Conservation (phyloP, 2,797 vertebrate genomes). For the Myotis pilosus region DNA sequence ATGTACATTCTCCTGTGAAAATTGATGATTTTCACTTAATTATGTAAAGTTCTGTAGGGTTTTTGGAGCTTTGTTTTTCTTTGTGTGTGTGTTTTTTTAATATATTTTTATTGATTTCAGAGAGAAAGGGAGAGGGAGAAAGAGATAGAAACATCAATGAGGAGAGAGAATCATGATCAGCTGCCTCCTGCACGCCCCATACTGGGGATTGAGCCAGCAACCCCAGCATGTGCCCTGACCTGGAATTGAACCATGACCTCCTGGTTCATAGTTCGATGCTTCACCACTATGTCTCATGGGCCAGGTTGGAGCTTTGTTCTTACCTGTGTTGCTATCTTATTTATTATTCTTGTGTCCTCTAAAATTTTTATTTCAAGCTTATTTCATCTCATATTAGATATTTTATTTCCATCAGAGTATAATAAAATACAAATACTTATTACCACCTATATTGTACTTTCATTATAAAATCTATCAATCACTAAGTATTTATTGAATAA, state of each 20-base stretch:
- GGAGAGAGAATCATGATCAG: neutral
- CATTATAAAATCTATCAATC: slow-evolving; percentile 10
- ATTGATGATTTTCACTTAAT: slow-evolving; percentile 13
- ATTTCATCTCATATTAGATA: neutral
- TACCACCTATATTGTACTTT: slow-evolving; percentile 14
- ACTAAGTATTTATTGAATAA: slow-evolving; percentile 1
- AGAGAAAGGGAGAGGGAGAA: neutral
- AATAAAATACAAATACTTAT: slow-evolving; percentile 6
- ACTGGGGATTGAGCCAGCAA: neutral
- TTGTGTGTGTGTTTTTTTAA: neutral
- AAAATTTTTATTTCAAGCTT: slow-evolving; percentile 26
- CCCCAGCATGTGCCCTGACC: neutral
- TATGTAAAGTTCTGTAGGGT: neutral
- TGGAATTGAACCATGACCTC: neutral
- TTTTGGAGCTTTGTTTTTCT: slow-evolving; percentile 19
- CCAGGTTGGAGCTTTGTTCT: neutral
- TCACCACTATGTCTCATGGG: neutral
- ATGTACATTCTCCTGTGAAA: neutral
- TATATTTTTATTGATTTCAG: neutral
- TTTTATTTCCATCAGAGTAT: slow-evolving; percentile 31
- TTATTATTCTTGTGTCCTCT: slow-evolving; percentile 28
- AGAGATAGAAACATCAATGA: neutral
- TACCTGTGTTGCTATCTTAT: neutral
- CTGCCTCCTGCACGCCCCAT: too few relatives aligned
- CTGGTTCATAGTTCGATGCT: neutral